Conservation (phyloP, 2,113 vertebrate genomes). For the Hippocampus mohnikei region DNA sequence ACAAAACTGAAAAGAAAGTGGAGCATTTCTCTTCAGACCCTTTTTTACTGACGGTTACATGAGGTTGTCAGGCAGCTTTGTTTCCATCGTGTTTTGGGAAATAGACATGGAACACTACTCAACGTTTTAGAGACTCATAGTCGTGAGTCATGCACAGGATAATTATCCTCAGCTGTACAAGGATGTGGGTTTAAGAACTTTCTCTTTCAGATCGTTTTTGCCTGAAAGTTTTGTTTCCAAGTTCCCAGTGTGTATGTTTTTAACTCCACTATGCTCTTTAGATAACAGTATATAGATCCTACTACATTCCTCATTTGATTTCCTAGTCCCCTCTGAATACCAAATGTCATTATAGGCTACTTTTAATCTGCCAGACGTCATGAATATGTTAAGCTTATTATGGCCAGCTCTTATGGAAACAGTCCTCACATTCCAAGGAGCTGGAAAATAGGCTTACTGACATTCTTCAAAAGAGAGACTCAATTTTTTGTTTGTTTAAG, state of each 20-base stretch:
- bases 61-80: conserved; percentile 10
- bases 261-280: conserved; percentile 6
- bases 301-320: conserved; percentile 26
- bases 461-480: neutral
- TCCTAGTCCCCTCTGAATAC: conserved; percentile 14
- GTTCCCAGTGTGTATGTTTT: conserved; percentile 2
- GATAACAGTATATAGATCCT: neutral
- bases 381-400: conserved; percentile 63
- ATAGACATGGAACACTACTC: conserved; percentile 49
- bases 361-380: conserved; percentile 37
- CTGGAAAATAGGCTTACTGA: conserved; percentile 14
- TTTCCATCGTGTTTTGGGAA: conserved; percentile 27
- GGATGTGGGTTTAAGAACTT: conserved; percentile 48
- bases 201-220: conserved; percentile 30
- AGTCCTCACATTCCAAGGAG: conserved; percentile 18
- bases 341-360: conserved; percentile 7
- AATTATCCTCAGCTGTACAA: conserved; percentile 55
- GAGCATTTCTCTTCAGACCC: neutral
- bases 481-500: neutral
- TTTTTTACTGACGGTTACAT: neutral
- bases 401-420: conserved; percentile 31
- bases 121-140: conserved; percentile 44
- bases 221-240: conserved; percentile 17
- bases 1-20: neutral
- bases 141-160: conserved; percentile 53